phyloP scores from a whole-genome alignment of 2,113 vertebrate species.

The Cephalopholis sonnerati region DNA sequence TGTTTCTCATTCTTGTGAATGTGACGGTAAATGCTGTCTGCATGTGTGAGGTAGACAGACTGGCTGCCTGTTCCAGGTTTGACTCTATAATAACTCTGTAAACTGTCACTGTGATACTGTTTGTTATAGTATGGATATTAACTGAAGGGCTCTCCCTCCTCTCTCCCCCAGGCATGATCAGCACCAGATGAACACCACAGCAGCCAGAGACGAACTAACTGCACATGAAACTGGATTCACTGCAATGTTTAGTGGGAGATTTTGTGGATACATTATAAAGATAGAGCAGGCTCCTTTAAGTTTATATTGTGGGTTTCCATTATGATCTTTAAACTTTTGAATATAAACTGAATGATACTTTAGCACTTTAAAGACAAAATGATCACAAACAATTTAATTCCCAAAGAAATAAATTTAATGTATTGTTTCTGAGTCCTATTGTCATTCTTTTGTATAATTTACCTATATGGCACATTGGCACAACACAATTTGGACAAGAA shows the following conservation, averaged over 20 bases:
- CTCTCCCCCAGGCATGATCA: not conserved
- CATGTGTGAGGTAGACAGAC: not conserved
- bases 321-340: not conserved
- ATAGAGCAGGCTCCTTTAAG: not conserved
- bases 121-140: not conserved
- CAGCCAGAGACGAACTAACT: not conserved
- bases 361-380: too few species aligned
- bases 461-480: not conserved
- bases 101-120: not conserved
- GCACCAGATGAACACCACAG: not conserved
- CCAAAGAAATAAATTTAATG: too few species aligned
- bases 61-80: not conserved
- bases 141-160: not conserved
- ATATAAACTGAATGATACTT: too few species aligned
- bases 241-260: not conserved
- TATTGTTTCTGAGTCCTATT: not conserved
- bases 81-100: not conserved
- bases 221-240: not conserved
- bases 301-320: not conserved
- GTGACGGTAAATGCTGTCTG: too few species aligned
- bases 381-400: too few species aligned
- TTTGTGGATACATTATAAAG: too few species aligned
- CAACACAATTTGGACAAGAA: too few species aligned
- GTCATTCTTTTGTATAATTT: not conserved
- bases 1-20: too few species aligned